Percentiles rank a stretch among this genome's conserved stretches.
Conservation (phyloP, 2,113 vertebrate species). For the Phaethon lepturus region DNA sequence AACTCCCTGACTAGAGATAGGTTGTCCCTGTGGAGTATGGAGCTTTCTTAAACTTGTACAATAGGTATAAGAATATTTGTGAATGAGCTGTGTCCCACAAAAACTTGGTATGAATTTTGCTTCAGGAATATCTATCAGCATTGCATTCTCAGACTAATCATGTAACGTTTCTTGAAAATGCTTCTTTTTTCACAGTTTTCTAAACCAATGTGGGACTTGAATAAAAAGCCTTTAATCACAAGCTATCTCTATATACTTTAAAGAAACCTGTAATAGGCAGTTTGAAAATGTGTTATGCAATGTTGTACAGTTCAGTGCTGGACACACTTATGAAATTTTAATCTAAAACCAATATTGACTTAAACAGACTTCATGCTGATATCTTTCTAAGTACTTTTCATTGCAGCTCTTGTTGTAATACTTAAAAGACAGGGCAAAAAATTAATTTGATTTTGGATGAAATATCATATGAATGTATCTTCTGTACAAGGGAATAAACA, state of each 20-base stretch:
- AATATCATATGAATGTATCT: not conserved
- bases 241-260: not conserved
- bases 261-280: conserved; percentile 21
- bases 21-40: not conserved
- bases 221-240: conserved; percentile 39
- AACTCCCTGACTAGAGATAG: not conserved
- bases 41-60: not conserved
- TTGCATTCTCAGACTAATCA: conserved; percentile 5
- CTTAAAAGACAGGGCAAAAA: conserved; percentile 3
- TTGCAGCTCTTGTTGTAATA: not conserved
- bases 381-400: conserved; percentile 21
- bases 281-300: conserved; percentile 18
- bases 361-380: conserved; percentile 23
- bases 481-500: not conserved
- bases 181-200: not conserved
- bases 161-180: conserved; percentile 6
- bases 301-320: conserved; percentile 30
- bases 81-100: fast-evolving
- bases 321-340: conserved; percentile 43
- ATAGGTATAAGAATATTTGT: not conserved
- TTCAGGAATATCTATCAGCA: not conserved
- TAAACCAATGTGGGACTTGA: not conserved
- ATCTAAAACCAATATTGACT: conserved; percentile 53
- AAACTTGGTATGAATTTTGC: not conserved
- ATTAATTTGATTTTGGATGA: not conserved